Conservation (phyloP, 2,797 vertebrate genomes). For the Enteromius afrohamiltoni region DNA sequence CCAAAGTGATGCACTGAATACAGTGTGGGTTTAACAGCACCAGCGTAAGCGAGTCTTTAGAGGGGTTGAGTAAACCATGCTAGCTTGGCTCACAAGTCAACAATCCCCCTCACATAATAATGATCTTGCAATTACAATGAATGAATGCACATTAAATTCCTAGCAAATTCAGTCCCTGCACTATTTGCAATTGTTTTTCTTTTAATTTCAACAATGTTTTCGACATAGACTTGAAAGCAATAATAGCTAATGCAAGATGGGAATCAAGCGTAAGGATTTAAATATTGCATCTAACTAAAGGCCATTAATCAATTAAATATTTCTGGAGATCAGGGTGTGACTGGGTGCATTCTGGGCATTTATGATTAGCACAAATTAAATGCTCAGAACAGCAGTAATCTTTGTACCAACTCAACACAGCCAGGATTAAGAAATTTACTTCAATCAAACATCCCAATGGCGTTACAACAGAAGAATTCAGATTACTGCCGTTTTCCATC, state of each 20-base stretch:
- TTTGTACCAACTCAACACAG: background rate
- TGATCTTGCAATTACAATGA: background rate
- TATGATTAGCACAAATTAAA: background rate
- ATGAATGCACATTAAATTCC: background rate
- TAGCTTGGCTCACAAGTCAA: constrained; percentile 1
- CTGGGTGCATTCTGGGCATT: background rate
- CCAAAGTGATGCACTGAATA: constrained; percentile 18
- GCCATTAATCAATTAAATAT: background rate
- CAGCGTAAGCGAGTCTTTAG: background rate
- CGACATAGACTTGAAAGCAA: background rate
- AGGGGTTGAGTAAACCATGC: background rate
- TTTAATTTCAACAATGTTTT: background rate
- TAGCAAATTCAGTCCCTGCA: background rate
- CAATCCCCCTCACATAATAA: background rate
- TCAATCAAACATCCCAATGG: background rate
- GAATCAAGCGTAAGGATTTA: background rate
- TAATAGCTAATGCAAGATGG: background rate
- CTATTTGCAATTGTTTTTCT: background rate
- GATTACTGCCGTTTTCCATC: background rate
- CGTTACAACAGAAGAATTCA: background rate
- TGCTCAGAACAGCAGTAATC: background rate
- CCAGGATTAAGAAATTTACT: background rate
- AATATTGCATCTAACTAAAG: background rate
- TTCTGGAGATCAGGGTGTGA: background rate
- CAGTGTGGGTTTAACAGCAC: constrained; percentile 6